phyloP scores from a whole-genome alignment of 2,888 invertebrate species.

The Ptychoptera albimana region DNA sequence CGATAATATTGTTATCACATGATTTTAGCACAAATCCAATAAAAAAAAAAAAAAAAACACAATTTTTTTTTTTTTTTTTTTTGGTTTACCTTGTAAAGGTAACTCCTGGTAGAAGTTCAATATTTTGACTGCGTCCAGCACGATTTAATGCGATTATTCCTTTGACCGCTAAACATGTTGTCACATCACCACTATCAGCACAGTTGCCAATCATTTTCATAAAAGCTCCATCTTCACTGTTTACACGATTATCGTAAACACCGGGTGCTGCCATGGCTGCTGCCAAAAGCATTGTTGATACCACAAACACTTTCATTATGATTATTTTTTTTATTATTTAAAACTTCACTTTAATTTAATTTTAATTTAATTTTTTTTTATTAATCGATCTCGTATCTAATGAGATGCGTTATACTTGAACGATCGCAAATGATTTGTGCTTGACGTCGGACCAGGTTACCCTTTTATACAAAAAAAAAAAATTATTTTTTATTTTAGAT shows the following conservation, averaged over 20 bases:
- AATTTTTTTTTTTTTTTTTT: background rate
- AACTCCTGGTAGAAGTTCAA: slow-evolving; percentile 41
- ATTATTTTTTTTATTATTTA: slow-evolving; percentile 21
- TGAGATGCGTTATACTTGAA: slow-evolving; percentile 21
- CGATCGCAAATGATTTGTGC: slow-evolving; percentile 29
- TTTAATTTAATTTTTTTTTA: slow-evolving; percentile 6
- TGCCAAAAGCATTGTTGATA: slow-evolving; percentile 21
- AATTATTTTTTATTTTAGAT: slow-evolving; percentile 3
- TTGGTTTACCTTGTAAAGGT: slow-evolving; percentile 35
- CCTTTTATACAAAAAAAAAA: slow-evolving; percentile 24
- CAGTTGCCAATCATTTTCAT: slow-evolving; percentile 29
- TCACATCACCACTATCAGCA: slow-evolving; percentile 30
- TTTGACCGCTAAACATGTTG: slow-evolving; percentile 41
- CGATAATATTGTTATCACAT: no score
- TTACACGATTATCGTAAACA: slow-evolving; percentile 12
- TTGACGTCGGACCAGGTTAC: slow-evolving; percentile 22
- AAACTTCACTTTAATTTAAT: slow-evolving; percentile 27
- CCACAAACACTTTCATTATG: slow-evolving; percentile 31
- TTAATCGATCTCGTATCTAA: background rate
- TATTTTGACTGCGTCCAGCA: slow-evolving; percentile 36
- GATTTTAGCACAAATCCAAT: background rate
- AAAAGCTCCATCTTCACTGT: slow-evolving; percentile 21
- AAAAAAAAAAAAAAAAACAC: no score
- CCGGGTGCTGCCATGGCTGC: slow-evolving; percentile 23
- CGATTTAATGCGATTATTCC: slow-evolving; percentile 37